Base-by-base conservation (phyloP, 2,888 invertebrate species). In the Toxonevra muliebris region DNA sequence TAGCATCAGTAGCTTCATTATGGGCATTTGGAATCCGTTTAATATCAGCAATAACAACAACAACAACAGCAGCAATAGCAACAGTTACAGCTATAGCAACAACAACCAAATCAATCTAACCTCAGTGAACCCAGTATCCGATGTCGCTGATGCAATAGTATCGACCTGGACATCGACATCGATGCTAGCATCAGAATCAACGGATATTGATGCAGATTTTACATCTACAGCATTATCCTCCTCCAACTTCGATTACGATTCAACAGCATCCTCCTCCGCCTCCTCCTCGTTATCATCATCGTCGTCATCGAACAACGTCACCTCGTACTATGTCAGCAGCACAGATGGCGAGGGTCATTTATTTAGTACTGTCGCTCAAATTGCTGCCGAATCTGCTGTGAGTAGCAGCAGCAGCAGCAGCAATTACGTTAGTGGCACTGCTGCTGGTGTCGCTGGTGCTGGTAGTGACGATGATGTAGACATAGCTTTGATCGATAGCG, bases 401-500 rank as follows among this genome's bases (percentile, higher is more conserved):
- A 61, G 40, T 42, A 17, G 13, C 15, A 17, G 48, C 40, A 50
- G 40, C 45, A 17, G 57, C 43, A 17, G 13, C 65, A 42, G 48
- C 54, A n/a, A 54, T 17, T 15, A n/a, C 15, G 42, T n/a, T 17
- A 50, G 13, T 41, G 45, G 53, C 40, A 9, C 53, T 15, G 55
- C 55, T 20, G 60, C 60, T 30, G 53, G 62, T 19, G 48, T 62
- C 13, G 69, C 62, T 54, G 73, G 53, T 69, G 73, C n/a, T 53
- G 30, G 30, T 59, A 64, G 65, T 52, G 70, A 65, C 48, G 75
- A 79, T 66, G 79, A 81, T 66, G 76, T 76, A 20, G 78, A 78
- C 70, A 81, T 84, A 59, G 81, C 83, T 69, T 75, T 84, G 70
- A 82, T 84, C 71, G 81, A 83, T 69, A 84, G 84, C 72, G 84